Evolutionary conservation across 2,888 invertebrate species (phyloP).

Genomic region (Rhagonycha fulva): DNA sequence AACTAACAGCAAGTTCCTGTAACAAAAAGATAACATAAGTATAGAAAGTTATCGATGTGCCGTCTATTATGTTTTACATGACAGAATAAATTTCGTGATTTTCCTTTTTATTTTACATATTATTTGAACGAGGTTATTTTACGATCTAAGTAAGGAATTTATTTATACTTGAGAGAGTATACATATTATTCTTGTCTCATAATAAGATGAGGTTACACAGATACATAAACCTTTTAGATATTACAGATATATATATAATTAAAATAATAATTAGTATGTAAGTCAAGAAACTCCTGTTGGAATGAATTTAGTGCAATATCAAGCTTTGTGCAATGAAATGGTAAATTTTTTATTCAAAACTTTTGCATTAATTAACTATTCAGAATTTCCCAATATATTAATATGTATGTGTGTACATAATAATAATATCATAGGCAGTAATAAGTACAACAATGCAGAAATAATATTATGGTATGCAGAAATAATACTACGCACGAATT

Average conservation of each 20-base stretch:
- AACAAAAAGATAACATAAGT: slow-evolving; percentile 41
- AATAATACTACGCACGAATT: no score
- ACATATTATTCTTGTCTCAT: neutral
- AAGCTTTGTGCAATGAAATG: neutral
- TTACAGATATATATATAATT: neutral
- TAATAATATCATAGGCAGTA: no score
- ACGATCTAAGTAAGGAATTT: neutral
- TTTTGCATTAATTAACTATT: neutral
- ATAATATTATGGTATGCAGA: no score
- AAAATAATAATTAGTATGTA: neutral
- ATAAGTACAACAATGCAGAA: no score
- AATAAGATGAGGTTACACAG: neutral
- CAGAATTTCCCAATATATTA: neutral
- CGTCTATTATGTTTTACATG: neutral
- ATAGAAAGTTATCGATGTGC: neutral
- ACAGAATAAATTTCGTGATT: neutral
- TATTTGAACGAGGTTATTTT: neutral
- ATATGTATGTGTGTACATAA: no score
- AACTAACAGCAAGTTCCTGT: slow-evolving; percentile 87
- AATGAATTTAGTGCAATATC: neutral
- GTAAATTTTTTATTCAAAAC: neutral
- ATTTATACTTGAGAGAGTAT: neutral
- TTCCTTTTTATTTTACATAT: neutral
- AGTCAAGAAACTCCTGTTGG: neutral
- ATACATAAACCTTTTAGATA: neutral